Evolutionary conservation across 1,140 invertebrate genomes (phyloP).

Genomic region (Saccostrea echinata): DNA sequence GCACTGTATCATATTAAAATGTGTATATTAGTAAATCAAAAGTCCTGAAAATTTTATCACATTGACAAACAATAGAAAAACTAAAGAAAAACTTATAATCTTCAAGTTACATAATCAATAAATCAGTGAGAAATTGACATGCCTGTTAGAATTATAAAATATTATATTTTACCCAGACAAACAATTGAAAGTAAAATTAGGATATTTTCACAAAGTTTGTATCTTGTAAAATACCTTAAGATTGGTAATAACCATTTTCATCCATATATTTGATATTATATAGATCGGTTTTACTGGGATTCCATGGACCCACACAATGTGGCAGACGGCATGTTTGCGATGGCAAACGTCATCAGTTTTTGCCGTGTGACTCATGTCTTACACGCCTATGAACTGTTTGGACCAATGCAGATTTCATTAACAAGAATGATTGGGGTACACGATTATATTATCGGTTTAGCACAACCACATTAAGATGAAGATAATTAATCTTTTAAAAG

Average conservation of each 20-base stretch:
- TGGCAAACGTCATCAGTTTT: slow-evolving; percentile 77
- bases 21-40: too few relatives aligned
- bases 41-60: too few relatives aligned
- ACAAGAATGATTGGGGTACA: slow-evolving; percentile 75
- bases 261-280: slow-evolving; percentile 24
- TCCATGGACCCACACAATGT: slow-evolving; percentile 73
- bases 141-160: too few relatives aligned
- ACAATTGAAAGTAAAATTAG: too few relatives aligned
- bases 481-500: neutral
- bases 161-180: too few relatives aligned
- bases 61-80: too few relatives aligned
- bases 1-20: too few relatives aligned
- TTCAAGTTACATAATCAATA: too few relatives aligned
- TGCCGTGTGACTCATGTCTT: slow-evolving; percentile 72
- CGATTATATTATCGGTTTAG: neutral
- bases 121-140: too few relatives aligned
- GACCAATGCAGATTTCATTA: slow-evolving; percentile 77
- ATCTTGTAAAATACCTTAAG: too few relatives aligned
- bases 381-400: slow-evolving; percentile 75
- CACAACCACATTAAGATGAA: neutral
- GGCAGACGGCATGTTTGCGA: slow-evolving; percentile 73
- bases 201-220: too few relatives aligned
- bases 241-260: neutral
- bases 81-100: too few relatives aligned
- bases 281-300: slow-evolving; percentile 77